Evolutionary conservation across 2,888 invertebrate genomes (phyloP), one percentile per base, ranked within the genome.

Genomic region (Leptodirus hochenwartii): DNA sequence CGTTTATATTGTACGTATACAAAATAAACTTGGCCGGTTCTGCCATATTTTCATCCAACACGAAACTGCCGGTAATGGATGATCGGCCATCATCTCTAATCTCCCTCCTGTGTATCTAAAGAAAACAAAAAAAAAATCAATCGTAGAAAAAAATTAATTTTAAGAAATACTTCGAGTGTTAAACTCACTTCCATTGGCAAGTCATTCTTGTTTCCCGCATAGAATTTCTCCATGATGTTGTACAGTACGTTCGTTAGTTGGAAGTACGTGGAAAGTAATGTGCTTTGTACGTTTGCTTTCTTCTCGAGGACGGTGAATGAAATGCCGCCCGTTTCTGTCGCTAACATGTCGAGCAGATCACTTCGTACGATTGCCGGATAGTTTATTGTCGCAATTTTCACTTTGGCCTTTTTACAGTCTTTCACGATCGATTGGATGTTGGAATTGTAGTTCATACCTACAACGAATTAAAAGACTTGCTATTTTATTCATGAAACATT

Each of bases 351-450:
- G 10, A 66, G 46, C 3, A 60, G 53, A 23, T 51, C 47, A 2
- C 50, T 43, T 27, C 61, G 42, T 0, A 54, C 45, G 11, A 62
- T 45, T n/a, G 50, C 49, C 1, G 67, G 65, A 43, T 64, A 66
- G 37, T 63, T 66, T 26, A 68, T 57, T 1, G 64, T 61, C 2
- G 62, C 59, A 11, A 67, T 53, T 34, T 55, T 53, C 4, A 64
- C 58, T 36, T 58, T 56, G 14, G 55, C 47, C 16, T 50, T 49
- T 17, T 49, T 50, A 1, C 61, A 50, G 30, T 59, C 54, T n/a
- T 54, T 53, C 12, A 55, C 41, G 2, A 59, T 42, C 25, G 54
- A 47, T n/a, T 50, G 46, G 22, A 58, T 39, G 35, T 62, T 54
- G 4, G 50, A 46, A 15, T 50, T 53, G 5, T 51, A 43, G 22